Evolutionary conservation across 2,888 invertebrate species (phyloP).

Genomic region (Halictus ligatus): DNA sequence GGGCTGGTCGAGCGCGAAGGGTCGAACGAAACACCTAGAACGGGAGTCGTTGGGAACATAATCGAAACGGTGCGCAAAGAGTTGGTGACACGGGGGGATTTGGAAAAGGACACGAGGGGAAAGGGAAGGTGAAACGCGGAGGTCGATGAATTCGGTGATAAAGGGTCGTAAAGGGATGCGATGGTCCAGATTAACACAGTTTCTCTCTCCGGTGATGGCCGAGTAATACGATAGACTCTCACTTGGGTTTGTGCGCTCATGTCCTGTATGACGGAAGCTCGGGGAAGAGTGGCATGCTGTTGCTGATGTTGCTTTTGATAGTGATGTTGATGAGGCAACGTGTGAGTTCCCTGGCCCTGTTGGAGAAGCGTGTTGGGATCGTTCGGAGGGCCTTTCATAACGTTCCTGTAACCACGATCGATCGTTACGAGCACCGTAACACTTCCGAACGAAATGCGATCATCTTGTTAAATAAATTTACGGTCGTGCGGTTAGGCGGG

Average conservation of each 20-base stretch:
- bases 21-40: neutral
- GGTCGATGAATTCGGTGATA: neutral
- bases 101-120: neutral
- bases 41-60: neutral
- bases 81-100: neutral
- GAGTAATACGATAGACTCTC: constrained; percentile 59
- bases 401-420: constrained; percentile 80
- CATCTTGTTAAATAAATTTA: constrained; percentile 24
- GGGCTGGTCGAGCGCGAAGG: too few relatives aligned
- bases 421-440: constrained; percentile 47
- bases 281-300: constrained; percentile 86
- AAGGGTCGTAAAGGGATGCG: neutral
- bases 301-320: constrained; percentile 84
- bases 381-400: constrained; percentile 88
- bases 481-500: constrained; percentile 8
- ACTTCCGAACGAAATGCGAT: constrained; percentile 30
- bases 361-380: constrained; percentile 85
- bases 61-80: neutral
- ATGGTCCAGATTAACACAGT: neutral
- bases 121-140: neutral
- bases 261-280: constrained; percentile 85
- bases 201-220: constrained; percentile 13
- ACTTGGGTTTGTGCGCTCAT: constrained; percentile 85
- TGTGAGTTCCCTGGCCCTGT: constrained; percentile 81
- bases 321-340: constrained; percentile 84